These are phyloP conservation scores for Calliopsis andreniformis DNA, from an alignment of 1,140 invertebrate genomes.

Conservation along the genomic window DNA sequence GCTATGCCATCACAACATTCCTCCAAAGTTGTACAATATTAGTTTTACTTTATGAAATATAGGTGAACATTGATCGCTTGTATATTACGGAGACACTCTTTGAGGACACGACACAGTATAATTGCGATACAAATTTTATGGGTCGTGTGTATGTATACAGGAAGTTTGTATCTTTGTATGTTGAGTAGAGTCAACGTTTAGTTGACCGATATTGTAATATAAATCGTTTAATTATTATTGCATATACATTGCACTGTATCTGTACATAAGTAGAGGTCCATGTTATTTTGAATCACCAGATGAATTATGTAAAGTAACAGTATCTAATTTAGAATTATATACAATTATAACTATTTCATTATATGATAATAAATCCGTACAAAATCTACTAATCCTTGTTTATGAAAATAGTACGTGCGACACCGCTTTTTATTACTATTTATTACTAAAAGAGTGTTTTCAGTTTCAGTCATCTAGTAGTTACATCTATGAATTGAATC, in stretches of 20 bases:
- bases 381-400: slow-evolving; percentile 71
- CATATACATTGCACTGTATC: slow-evolving; percentile 79
- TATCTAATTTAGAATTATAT: slow-evolving; percentile 81
- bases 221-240: slow-evolving; percentile 79
- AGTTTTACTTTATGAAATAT: slow-evolving; percentile 78
- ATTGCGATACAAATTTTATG: slow-evolving; percentile 56
- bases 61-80: slow-evolving; percentile 72
- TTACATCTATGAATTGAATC: too few relatives aligned
- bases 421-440: too few relatives aligned
- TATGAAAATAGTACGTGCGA: too few relatives aligned
- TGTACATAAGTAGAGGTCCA: slow-evolving; percentile 80
- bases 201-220: slow-evolving; percentile 71
- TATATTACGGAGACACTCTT: slow-evolving; percentile 73
- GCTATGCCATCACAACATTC: slow-evolving; percentile 82
- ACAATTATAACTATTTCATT: slow-evolving; percentile 80
- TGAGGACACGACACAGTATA: slow-evolving; percentile 64
- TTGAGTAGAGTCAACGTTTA: slow-evolving; percentile 70
- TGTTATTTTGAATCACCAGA: slow-evolving; percentile 80
- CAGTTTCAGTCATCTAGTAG: too few relatives aligned
- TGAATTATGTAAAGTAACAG: slow-evolving; percentile 79
- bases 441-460: too few relatives aligned
- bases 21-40: slow-evolving; percentile 82
- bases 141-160: slow-evolving; percentile 71
- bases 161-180: slow-evolving; percentile 81
- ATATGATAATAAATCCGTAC: slow-evolving; percentile 76